These are phyloP conservation scores for Antheraea mylitta DNA, from an alignment of 1,140 invertebrate species.

Conservation along the genomic window DNA sequence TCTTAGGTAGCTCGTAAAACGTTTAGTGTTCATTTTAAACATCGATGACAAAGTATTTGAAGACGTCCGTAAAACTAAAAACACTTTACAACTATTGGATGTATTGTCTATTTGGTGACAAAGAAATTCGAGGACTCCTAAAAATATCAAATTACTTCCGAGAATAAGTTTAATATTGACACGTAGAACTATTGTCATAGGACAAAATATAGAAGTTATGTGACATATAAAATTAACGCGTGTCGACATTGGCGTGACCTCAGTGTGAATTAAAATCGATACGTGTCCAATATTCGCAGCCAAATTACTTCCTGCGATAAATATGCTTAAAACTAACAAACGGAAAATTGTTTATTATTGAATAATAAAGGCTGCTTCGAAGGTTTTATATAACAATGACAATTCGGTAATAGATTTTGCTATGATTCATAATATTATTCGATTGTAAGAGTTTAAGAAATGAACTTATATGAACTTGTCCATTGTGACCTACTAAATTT, in stretches of 20 bases:
- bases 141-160: slow-evolving; percentile 54
- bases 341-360: neutral
- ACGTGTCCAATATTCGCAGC: slow-evolving; percentile 60
- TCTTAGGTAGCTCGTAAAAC: too few species aligned
- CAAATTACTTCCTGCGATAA: slow-evolving; percentile 66
- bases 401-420: neutral
- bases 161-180: slow-evolving; percentile 40
- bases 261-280: slow-evolving; percentile 52
- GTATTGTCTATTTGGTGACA: too few species aligned
- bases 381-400: slow-evolving; percentile 1
- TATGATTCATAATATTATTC: neutral
- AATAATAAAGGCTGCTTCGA: slow-evolving; percentile 6
- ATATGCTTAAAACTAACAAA: slow-evolving; percentile 21
- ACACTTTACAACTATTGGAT: neutral
- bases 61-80: slow-evolving; percentile 7
- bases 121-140: slow-evolving; percentile 2
- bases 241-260: slow-evolving; percentile 59
- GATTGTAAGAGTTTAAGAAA: neutral
- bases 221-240: slow-evolving; percentile 30
- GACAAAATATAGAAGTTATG: slow-evolving; percentile 28
- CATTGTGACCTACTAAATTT: neutral
- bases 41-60: neutral
- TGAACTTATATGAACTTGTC: neutral
- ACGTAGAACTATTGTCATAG: slow-evolving; percentile 33
- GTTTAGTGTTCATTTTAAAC: too few species aligned